Evolutionary conservation across 2,797 vertebrate species (phyloP).

Genomic region (Dromococcyx pavoninus): DNA sequence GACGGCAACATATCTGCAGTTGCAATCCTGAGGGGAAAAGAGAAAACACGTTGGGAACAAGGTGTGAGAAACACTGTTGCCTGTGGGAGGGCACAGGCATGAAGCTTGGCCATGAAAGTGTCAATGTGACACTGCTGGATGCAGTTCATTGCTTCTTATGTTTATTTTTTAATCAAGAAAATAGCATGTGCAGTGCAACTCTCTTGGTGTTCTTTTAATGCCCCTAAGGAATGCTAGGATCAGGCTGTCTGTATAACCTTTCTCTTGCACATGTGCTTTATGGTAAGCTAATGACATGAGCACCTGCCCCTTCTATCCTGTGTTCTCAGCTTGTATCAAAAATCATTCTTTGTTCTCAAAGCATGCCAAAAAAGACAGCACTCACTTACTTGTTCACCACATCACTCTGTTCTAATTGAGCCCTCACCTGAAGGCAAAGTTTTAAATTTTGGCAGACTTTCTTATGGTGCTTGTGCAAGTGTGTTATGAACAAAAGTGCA

Average conservation of each 20-base stretch:
- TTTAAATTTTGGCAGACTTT: not conserved
- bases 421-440: not conserved
- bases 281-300: not conserved
- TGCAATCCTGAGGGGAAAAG: not conserved
- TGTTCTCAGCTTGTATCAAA: not conserved
- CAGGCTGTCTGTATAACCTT: not conserved
- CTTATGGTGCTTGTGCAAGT: not conserved
- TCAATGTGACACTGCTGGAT: not conserved
- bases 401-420: not conserved
- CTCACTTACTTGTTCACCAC: not conserved
- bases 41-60: not conserved
- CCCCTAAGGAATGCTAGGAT: not conserved
- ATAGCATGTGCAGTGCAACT: not conserved
- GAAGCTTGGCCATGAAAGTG: not conserved
- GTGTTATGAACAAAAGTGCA: not conserved
- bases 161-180: slow-evolving; percentile 37
- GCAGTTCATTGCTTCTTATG: not conserved
- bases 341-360: not conserved
- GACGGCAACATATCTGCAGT: not conserved
- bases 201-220: not conserved
- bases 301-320: not conserved
- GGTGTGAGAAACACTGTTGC: not conserved
- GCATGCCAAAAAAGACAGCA: not conserved
- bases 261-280: not conserved
- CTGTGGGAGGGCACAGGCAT: not conserved